Evolutionary conservation across 2,113 vertebrate species (phyloP), one percentile per base, ranked within the genome.

Genomic region (Eira barbara): DNA sequence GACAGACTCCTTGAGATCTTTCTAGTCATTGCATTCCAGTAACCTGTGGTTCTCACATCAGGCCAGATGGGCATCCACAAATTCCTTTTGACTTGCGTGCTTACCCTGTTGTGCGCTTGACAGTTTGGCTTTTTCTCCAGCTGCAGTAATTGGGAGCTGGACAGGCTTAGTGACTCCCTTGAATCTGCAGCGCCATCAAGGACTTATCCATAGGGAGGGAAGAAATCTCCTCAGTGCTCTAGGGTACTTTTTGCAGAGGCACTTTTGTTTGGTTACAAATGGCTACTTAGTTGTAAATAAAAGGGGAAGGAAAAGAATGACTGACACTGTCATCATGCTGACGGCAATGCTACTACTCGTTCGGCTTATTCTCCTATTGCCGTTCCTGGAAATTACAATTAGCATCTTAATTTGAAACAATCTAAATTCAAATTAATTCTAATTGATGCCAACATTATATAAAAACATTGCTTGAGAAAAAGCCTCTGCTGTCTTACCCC

Each of bases 151-250:
- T 74, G 20, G 18, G 85, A 29, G 36, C 31, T 36, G 18, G n/a
- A 39, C 27, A 88, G 25, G 52, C 69, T 34, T 12, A 42, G 3
- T 7, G 13, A 42, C 52, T 89, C 49, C 4, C 69, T 71, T 57
- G 27, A 55, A 59, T 42, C 25, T n/a, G 36, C 27, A 81, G 49
- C 13, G 3, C 20, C 49, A 20, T 27, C 34, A 34, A 45, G 39
- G 31, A 23, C 39, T 21, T 20, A 12, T 59, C 63, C 18, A 57
- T 13, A n/a, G 9, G 36, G 9, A 23, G 0, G 0, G 0, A 14
- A 45, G 90, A 47, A 25, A n/a, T 71, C 49, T 55, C 18, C 12
- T 92, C 27, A 27, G 34, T 81, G 47, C 55, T n/a, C 21, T 71
- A 23, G 21, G 47, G 6, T 29, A 25, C 9, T 59, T 25, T 20